Evolutionary conservation across 2,797 vertebrate genomes (phyloP), one percentile per base, ranked within the genome.

Genomic region (Malacoctenus gilli): DNA sequence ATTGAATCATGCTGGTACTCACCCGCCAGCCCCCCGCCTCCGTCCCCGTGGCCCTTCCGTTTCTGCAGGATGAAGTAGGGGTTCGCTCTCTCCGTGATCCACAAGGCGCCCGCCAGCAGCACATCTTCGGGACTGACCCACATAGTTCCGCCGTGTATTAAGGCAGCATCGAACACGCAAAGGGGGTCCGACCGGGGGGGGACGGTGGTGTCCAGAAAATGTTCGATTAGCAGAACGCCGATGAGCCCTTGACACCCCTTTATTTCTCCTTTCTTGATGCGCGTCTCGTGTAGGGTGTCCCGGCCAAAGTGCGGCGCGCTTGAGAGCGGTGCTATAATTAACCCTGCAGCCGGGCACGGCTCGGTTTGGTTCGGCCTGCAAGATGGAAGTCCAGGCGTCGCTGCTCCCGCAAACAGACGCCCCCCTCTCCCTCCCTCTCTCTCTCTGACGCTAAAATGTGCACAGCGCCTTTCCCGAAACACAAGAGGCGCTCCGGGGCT

Each of bases 91-190:
- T 98, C 96, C 12, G 95, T 97, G 89, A 96, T 90, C 96, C 96
- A 99, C 50, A 99, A 85, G 5, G 96, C 96, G 67, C 95, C 94
- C 13, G 96, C 95, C 92, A 97, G 87, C 87, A 97, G 77, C 89
- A 99, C 96, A 85, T 99, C 96, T 80, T 96, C 96, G 25, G 96
- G 96, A 86, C 94, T 95, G 84, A 97, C 90, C 96, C 96, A 99
- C 96, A 99, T 99, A 11, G 23, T 85, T 53, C 16, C 41, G 49
- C 8, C 0, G 8, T 8, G 42, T 22, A 48, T 75, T 70, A 89
- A 21, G 55, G 70, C 53, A 22, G 37, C 91, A 92, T 92, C 54
- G 75, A 89, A 72, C 35, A 70, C 18, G 41, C 46, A n/a, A n/a
- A 0, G 32, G 53, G 9, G 23, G 35, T 42, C 23, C 15, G 51